phyloP scores from a whole-genome alignment of 2,113 vertebrate genomes.

The Eptesicus fuscus region DNA sequence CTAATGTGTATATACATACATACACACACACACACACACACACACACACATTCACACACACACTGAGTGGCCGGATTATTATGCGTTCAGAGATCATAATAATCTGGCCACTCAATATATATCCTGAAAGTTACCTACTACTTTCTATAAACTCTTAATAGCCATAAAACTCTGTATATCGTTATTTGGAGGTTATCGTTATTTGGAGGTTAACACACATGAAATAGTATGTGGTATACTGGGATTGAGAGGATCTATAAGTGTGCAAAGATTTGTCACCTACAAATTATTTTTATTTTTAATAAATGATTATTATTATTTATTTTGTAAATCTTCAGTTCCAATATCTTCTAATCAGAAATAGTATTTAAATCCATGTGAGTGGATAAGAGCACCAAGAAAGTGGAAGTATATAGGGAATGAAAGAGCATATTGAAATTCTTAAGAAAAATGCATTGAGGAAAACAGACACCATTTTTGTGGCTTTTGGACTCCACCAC shows the following conservation, averaged over 20 bases:
- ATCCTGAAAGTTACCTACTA: too few species aligned
- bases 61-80: too few species aligned
- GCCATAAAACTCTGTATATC: not conserved
- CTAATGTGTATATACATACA: too few species aligned
- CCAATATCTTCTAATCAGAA: not conserved
- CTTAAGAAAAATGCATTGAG: not conserved
- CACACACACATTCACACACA: too few species aligned
- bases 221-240: not conserved
- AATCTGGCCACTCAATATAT: too few species aligned
- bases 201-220: not conserved
- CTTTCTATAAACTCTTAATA: not conserved
- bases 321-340: not conserved
- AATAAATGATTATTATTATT: not conserved
- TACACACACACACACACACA: too few species aligned
- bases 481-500: not conserved
- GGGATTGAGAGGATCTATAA: not conserved
- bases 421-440: not conserved
- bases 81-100: too few species aligned
- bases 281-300: not conserved
- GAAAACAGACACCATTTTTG: not conserved
- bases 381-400: not conserved
- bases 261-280: not conserved
- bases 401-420: not conserved
- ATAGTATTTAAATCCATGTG: not conserved
- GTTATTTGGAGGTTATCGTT: not conserved